phyloP scores from a whole-genome alignment of 2,797 vertebrate genomes.

The Channallabes apus region DNA sequence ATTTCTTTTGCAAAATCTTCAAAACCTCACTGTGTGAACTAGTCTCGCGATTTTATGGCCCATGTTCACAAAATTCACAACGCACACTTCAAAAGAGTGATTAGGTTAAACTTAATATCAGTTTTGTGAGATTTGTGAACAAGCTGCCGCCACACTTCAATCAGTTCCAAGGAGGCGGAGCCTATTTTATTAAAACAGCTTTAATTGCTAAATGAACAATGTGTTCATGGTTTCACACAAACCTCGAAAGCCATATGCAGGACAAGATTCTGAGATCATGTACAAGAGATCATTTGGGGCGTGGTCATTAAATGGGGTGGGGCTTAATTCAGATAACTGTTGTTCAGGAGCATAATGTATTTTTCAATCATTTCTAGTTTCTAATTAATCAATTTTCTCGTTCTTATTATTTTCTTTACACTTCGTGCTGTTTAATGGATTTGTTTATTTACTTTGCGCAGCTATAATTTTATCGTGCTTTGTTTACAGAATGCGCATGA shows the following conservation, averaged over 20 bases:
- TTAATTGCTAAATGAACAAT: not conserved
- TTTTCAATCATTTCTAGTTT: not conserved
- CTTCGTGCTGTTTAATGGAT: not conserved
- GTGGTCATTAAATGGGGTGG: not conserved
- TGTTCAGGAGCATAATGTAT: not conserved
- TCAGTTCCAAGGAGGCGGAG: not conserved
- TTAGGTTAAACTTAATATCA: too few species aligned
- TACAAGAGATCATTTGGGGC: not conserved
- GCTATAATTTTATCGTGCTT: not conserved
- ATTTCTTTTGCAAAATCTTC: not conserved
- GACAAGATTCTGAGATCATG: too few species aligned
- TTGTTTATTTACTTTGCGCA: not conserved
- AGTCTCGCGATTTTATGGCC: not conserved
- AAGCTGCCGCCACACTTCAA: not conserved
- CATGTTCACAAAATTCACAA: not conserved
- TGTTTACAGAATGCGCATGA: not conserved
- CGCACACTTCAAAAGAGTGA: not conserved
- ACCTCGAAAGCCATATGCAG: not conserved
- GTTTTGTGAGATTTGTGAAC: not conserved
- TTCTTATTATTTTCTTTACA: not conserved
- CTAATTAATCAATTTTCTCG: too few species aligned
- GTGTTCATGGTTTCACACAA: not conserved
- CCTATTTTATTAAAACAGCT: not conserved
- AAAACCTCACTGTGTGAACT: not conserved
- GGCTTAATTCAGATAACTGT: not conserved